A percentile compares a stretch with the other conserved stretches of the same genome.
Evolutionary conservation across 2,113 vertebrate genomes (phyloP).

Genomic region (Castor canadensis): DNA sequence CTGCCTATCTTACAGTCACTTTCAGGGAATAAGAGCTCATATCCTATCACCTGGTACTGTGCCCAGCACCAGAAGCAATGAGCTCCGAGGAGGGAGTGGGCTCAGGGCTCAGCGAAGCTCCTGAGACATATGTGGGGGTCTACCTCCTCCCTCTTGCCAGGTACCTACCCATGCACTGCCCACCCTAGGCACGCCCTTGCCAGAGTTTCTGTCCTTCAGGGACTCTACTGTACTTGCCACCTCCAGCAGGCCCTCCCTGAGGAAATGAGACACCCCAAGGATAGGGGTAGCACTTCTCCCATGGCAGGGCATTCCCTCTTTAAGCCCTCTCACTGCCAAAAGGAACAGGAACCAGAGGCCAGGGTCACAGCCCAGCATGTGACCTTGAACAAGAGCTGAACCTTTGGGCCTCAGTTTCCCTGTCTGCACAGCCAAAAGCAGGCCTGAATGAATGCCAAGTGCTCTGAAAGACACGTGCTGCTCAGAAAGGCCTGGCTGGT

Average conservation of each 20-base stretch:
- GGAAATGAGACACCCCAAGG: rapidly evolving
- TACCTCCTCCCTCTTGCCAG: neutral
- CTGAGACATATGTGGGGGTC: neutral
- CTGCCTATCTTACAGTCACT: neutral
- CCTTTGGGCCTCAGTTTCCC: neutral
- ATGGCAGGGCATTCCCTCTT: neutral
- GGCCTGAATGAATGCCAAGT: too few species aligned
- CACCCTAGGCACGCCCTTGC: rapidly evolving
- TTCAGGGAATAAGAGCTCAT: neutral
- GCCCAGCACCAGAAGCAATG: neutral
- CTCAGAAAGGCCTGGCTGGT: neutral
- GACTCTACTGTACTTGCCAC: rapidly evolving
- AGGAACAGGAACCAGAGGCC: neutral
- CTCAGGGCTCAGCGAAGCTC: neutral
- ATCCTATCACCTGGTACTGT: rapidly evolving
- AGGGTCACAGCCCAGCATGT: neutral
- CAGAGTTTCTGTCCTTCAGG: neutral
- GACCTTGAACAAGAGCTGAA: neutral
- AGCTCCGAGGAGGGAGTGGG: neutral
- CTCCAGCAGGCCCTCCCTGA: neutral
- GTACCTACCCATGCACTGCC: rapidly evolving
- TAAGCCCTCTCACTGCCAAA: neutral
- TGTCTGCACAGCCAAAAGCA: rapidly evolving
- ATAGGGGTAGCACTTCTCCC: rapidly evolving
- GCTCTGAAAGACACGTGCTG: rapidly evolving